Evolutionary conservation across 2,888 invertebrate species (phyloP).

Genomic region (Auanema sp.): DNA sequence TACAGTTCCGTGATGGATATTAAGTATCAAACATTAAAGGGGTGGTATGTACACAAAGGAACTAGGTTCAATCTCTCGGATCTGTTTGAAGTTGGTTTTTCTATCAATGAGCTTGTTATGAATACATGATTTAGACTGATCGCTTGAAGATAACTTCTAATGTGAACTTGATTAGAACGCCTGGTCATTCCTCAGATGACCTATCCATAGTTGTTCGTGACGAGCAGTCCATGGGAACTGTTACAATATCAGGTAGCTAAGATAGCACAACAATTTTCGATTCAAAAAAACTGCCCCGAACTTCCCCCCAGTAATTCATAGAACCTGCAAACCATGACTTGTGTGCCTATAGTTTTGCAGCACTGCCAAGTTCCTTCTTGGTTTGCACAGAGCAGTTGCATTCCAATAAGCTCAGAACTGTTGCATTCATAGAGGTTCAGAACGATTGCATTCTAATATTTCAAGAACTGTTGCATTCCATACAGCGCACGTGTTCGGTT

Average conservation of each 20-base stretch:
- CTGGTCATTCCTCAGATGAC: conserved; percentile 61
- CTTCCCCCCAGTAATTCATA: too few species aligned
- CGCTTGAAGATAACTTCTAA: conserved; percentile 48
- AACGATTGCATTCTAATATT: too few species aligned
- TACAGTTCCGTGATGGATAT: not conserved
- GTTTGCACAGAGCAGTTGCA: not conserved
- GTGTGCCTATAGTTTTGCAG: too few species aligned
- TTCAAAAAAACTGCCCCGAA: too few species aligned
- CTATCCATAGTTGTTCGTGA: conserved; percentile 54
- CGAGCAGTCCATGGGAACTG: conserved; percentile 50
- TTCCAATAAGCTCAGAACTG: not conserved
- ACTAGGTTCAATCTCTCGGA: conserved; percentile 53
- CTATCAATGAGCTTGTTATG: not conserved
- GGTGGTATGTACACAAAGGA: conserved; percentile 50
- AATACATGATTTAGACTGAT: conserved; percentile 38
- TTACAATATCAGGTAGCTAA: conserved; percentile 52
- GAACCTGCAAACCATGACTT: too few species aligned
- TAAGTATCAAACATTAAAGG: conserved; percentile 9
- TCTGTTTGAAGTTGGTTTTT: conserved; percentile 40
- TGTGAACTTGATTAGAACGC: conserved; percentile 49
- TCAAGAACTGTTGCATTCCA: too few species aligned
- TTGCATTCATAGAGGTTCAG: conserved; percentile 1
- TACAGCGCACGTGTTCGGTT: too few species aligned
- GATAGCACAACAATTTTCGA: too few species aligned
- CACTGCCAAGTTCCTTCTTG: too few species aligned